Evolutionary conservation across 2,888 invertebrate species (phyloP).

Genomic region (Schizaphis graminum): DNA sequence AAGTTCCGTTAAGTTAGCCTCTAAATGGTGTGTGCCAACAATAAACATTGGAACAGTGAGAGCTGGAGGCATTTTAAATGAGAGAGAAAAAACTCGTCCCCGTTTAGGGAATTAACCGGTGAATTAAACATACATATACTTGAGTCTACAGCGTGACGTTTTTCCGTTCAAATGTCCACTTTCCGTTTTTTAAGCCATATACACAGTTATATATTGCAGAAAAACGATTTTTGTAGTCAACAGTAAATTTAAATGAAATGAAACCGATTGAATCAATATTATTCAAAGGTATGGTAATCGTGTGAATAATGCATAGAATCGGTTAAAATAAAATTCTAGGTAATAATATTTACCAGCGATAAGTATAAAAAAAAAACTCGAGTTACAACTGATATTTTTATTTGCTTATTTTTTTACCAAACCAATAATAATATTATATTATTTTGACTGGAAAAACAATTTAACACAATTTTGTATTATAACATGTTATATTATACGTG

Average conservation of each 20-base stretch:
- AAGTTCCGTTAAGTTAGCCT: slow-evolving; percentile 1
- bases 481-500: neutral
- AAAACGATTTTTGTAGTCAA: neutral
- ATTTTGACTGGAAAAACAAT: neutral
- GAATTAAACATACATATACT: slow-evolving; percentile 21
- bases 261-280: neutral
- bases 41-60: neutral
- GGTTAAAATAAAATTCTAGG: neutral
- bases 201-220: neutral
- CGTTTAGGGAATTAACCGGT: slow-evolving; percentile 22
- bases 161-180: neutral
- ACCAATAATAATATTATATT: neutral
- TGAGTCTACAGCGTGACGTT: neutral
- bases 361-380: neutral
- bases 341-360: neutral
- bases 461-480: neutral
- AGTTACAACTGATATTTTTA: neutral
- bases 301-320: neutral
- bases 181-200: neutral
- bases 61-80: neutral
- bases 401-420: neutral
- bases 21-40: neutral
- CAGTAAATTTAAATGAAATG: neutral
- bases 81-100: neutral
- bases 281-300: neutral